Evolutionary conservation across 2,797 vertebrate genomes (phyloP).

Genomic region (Sylvilagus floridanus): DNA sequence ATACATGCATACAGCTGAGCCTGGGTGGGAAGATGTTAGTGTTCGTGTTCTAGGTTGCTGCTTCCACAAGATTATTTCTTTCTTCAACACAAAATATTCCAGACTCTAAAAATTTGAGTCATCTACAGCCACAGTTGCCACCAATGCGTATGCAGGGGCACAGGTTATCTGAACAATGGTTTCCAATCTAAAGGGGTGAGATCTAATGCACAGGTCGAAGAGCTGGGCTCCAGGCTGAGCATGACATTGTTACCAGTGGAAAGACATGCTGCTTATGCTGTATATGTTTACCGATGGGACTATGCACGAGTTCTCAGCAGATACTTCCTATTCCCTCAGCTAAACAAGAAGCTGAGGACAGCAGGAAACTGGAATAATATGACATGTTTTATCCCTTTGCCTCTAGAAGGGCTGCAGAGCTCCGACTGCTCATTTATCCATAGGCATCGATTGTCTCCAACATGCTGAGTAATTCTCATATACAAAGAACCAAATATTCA

Average conservation of each 20-base stretch:
- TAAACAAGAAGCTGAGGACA: neutral
- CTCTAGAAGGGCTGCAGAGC: neutral
- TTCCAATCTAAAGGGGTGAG: neutral
- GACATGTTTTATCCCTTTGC: neutral
- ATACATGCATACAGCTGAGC: neutral
- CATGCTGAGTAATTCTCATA: neutral
- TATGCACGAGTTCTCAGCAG: neutral
- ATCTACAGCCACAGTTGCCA: neutral
- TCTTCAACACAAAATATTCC: neutral
- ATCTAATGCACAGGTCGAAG: neutral
- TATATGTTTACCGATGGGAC: neutral
- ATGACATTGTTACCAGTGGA: neutral
- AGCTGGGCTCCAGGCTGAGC: neutral
- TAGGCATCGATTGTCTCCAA: neutral
- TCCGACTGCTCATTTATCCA: neutral
- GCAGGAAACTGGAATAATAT: neutral
- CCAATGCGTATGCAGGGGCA: neutral
- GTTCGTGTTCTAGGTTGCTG: neutral
- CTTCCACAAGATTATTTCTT: neutral
- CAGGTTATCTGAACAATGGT: neutral
- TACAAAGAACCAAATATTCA: neutral
- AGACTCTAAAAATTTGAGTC: neutral
- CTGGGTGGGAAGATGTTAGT: neutral
- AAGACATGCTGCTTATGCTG: neutral
- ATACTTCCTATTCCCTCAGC: neutral